Conservation (phyloP, 2,888 invertebrate species). For the Octodonta nipae region DNA sequence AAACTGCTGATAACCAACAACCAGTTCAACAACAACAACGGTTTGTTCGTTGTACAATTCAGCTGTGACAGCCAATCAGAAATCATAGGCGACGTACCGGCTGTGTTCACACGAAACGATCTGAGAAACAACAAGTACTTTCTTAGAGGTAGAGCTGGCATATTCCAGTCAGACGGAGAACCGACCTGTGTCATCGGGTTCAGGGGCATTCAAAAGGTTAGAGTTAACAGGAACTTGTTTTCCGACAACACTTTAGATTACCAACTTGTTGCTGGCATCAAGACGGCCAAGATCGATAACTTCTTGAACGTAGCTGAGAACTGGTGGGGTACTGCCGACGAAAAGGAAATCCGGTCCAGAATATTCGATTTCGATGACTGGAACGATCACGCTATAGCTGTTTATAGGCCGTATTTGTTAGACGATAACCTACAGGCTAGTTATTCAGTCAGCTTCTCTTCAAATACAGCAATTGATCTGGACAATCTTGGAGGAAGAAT, state of each 20-base stretch:
- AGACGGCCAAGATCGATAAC: conserved; percentile 77
- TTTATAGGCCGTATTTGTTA: conserved; percentile 75
- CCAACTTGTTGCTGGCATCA: conserved; percentile 81
- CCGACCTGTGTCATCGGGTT: conserved; percentile 82
- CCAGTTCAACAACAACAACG: conserved; percentile 63
- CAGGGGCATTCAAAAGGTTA: conserved; percentile 87
- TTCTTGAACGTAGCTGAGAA: conserved; percentile 80
- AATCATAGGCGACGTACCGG: conserved; percentile 72
- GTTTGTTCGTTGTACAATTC: conserved; percentile 74
- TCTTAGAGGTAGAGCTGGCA: conserved; percentile 22
- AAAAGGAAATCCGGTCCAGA: conserved; percentile 58
- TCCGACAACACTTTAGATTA: conserved; percentile 73
- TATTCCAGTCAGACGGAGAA: conserved; percentile 33
- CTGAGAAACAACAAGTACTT: conserved; percentile 54
- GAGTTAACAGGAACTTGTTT: conserved; percentile 78
- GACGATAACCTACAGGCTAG: conserved; percentile 65
- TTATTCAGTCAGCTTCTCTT: conserved; percentile 51
- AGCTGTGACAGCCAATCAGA: conserved; percentile 85
- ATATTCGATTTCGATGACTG: conserved; percentile 99
- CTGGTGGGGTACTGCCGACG: conserved; percentile 85
- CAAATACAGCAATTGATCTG: conserved; percentile 43
- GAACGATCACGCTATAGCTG: conserved; percentile 93
- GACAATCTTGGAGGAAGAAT: conserved; percentile 68
- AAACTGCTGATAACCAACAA: conserved; percentile 74
- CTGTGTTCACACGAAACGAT: conserved; percentile 64